Base-by-base conservation (phyloP, 2,888 invertebrate genomes). In the Leptogaster cylindrica region DNA sequence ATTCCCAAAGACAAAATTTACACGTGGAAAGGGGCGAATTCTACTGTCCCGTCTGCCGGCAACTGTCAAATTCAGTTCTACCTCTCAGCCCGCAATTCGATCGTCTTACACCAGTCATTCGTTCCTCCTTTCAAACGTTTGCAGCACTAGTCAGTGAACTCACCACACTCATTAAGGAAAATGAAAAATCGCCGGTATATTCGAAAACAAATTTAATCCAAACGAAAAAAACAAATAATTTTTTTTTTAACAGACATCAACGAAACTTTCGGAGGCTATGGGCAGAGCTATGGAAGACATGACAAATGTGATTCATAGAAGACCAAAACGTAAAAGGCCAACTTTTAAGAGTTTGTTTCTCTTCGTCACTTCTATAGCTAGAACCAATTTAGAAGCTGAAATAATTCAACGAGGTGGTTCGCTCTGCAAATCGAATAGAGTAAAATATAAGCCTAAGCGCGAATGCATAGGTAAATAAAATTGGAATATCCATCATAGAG, bases 271-370 rank as follows among this genome's bases (percentile, higher is more conserved):
- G 1, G 91, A 93, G 77, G 94, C 95, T 58, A 92, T 96, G 87
- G 91, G 91, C 44, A 92, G 92, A 76, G 90, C 93, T 23, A 95
- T 96, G 93, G 94, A 95, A 77, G 94, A 95, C 81, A 92, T 97
- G 88, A 93, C 94, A 4, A 90, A 89, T 76, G 89, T 90, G 72
- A 94, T 95, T 3, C 90, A 91, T 77, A 85, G 90, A 70, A 92
- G 92, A 76, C 88, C 89, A 74, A 89, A 89, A 82, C 85, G 84
- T 61, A 84, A 87, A 64, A 84, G 86, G 2, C 85, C 87, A 73
- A 87, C 87, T 73, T 86, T 87, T 68, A 89, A 91, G 75, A 88
- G 88, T 76, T 86, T 95, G 71, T 91, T 95, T 78, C 86, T 95
- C 64, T 95, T 95, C 82, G 92, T 94, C 69, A 91, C 91, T 69